phyloP scores from a whole-genome alignment of 1,140 invertebrate genomes.

The Apis cerana region DNA sequence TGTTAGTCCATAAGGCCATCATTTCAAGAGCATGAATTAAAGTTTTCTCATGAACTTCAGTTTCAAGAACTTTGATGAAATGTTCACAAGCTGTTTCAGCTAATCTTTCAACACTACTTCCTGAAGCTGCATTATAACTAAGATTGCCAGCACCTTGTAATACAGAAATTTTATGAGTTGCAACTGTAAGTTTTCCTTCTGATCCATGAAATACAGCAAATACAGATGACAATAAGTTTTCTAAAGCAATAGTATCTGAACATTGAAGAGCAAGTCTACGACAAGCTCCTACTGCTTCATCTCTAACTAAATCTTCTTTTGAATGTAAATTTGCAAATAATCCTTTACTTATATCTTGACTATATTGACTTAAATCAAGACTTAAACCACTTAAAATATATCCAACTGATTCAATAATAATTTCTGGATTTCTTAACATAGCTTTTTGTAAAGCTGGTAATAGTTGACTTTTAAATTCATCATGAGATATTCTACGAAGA shows the following conservation, averaged over 20 bases:
- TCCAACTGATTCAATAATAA: slow-evolving; percentile 91
- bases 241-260: slow-evolving; percentile 85
- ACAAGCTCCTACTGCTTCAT: slow-evolving; percentile 87
- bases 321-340: slow-evolving; percentile 89
- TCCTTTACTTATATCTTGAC: slow-evolving; percentile 90
- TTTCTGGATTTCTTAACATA: slow-evolving; percentile 96
- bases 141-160: slow-evolving; percentile 92
- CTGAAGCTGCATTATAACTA: slow-evolving; percentile 87
- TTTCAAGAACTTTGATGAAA: slow-evolving; percentile 91
- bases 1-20: slow-evolving; percentile 89
- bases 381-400: slow-evolving; percentile 87
- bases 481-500: slow-evolving; percentile 84
- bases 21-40: slow-evolving; percentile 90
- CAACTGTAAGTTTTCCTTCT: slow-evolving; percentile 94
- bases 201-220: slow-evolving; percentile 94
- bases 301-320: slow-evolving; percentile 89
- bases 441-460: slow-evolving; percentile 94
- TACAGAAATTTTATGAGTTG: slow-evolving; percentile 94
- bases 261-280: slow-evolving; percentile 88
- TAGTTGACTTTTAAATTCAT: slow-evolving; percentile 89
- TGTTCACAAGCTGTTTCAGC: slow-evolving; percentile 84
- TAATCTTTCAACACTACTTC: slow-evolving; percentile 83
- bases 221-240: slow-evolving; percentile 86
- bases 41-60: slow-evolving; percentile 96
- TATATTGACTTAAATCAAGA: slow-evolving; percentile 91